These are phyloP conservation scores for Hormiphora californensis DNA, from an alignment of 37 sponge, comb jelly and placozoan species.

Conservation along the genomic window DNA sequence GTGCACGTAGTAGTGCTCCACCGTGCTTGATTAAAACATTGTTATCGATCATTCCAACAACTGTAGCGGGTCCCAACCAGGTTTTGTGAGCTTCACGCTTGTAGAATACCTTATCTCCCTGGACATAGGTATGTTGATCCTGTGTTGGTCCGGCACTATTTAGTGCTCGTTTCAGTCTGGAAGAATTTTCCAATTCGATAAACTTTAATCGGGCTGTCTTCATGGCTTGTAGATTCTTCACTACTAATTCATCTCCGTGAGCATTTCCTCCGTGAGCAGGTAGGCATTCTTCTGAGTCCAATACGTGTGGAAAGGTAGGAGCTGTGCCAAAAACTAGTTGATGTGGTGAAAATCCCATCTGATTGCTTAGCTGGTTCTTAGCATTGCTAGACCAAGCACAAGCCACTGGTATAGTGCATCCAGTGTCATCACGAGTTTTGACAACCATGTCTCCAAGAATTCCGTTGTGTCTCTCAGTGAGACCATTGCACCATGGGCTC, in stretches of 20 bases:
- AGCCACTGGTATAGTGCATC: background rate
- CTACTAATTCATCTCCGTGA: too few relatives aligned
- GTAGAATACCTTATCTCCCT: background rate
- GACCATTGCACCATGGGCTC: background rate
- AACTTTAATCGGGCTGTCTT: background rate
- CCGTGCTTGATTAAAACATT: conserved; percentile 23
- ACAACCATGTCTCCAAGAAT: conserved; percentile 2
- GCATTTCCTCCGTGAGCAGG: too few relatives aligned
- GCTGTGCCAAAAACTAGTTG: conserved; percentile 2
- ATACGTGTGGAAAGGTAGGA: too few relatives aligned
- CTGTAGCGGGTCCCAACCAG: conserved; percentile 9
- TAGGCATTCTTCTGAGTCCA: too few relatives aligned
- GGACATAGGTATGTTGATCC: background rate
- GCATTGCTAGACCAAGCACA: conserved; percentile 15
- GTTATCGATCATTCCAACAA: background rate
- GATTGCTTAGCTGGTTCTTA: conserved; percentile 1
- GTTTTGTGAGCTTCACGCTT: background rate
- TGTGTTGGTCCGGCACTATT: background rate
- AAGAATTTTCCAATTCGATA: conserved; percentile 10
- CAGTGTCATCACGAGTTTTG: background rate
- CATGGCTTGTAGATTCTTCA: conserved; percentile 13
- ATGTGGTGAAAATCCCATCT: background rate
- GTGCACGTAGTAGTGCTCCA: background rate
- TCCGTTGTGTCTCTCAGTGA: background rate
- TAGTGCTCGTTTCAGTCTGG: conserved; percentile 2